Percentiles rank a stretch among this genome's conserved stretches.
phyloP scores from a whole-genome alignment of 2,797 vertebrate species.

The Malacoctenus gilli region DNA sequence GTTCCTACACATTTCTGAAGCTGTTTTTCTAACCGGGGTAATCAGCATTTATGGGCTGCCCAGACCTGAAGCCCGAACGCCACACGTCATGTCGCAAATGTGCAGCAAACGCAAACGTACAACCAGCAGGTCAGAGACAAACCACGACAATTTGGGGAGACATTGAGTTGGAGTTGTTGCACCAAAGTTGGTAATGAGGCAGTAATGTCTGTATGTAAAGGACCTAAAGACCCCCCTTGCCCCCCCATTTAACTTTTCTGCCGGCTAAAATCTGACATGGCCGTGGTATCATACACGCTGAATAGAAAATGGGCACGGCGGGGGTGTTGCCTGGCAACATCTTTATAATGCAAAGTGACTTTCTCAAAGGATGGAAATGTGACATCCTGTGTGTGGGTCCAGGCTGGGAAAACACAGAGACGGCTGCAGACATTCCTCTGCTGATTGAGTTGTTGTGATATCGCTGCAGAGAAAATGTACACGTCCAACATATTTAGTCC shows the following conservation, averaged over 20 bases:
- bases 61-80: too few relatives aligned
- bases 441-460: conserved; percentile 64
- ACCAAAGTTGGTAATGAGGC: conserved; percentile 50
- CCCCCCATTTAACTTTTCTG: conserved; percentile 40
- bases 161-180: too few relatives aligned
- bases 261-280: conserved; percentile 69
- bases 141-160: too few relatives aligned
- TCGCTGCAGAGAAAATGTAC: conserved; percentile 45
- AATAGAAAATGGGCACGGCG: conserved; percentile 70
- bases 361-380: conserved; percentile 76
- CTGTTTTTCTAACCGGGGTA: too few relatives aligned
- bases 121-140: too few relatives aligned
- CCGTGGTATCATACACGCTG: conserved; percentile 69
- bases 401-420: conserved; percentile 54
- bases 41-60: too few relatives aligned
- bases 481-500: conserved; percentile 61
- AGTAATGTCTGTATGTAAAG: conserved; percentile 44
- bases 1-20: too few relatives aligned
- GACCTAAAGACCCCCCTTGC: conserved; percentile 41
- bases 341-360: conserved; percentile 85
- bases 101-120: too few relatives aligned
- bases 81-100: too few relatives aligned
- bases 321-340: conserved; percentile 79
- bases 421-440: conserved; percentile 58
- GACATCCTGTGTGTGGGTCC: conserved; percentile 73